phyloP scores from a whole-genome alignment of 2,888 invertebrate genomes.

The Pharmacophagus antenor region DNA sequence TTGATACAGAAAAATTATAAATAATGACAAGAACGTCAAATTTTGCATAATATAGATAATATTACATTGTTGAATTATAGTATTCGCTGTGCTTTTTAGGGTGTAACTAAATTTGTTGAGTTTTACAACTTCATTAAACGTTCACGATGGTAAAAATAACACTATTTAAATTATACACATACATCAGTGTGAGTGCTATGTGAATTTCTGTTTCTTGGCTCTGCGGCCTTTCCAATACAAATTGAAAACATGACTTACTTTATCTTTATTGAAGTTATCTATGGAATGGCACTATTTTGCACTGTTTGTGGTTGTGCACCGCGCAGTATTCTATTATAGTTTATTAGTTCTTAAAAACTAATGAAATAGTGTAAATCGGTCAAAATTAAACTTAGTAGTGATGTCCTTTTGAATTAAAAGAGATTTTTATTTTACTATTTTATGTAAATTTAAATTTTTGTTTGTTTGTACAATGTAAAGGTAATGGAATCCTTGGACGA shows the following conservation, averaged over 20 bases:
- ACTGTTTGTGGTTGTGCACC: slow-evolving; percentile 5
- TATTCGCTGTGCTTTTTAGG: too few relatives aligned
- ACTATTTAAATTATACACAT: too few relatives aligned
- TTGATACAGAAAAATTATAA: not conserved
- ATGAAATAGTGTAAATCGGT: not conserved
- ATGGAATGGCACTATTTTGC: not conserved
- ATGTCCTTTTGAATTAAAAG: not conserved
- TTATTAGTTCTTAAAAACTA: not conserved
- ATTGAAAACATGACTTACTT: not conserved
- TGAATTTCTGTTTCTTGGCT: too few relatives aligned
- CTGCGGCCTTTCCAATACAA: not conserved
- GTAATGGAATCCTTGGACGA: slow-evolving; percentile 76
- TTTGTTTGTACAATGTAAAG: slow-evolving; percentile 48
- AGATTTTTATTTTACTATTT: not conserved
- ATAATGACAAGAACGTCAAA: not conserved
- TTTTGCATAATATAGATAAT: too few relatives aligned
- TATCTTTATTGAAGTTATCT: not conserved
- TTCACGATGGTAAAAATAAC: too few relatives aligned
- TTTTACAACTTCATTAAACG: too few relatives aligned
- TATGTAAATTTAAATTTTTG: not conserved
- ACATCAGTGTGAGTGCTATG: too few relatives aligned
- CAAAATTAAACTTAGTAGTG: not conserved
- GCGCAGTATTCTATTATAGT: not conserved
- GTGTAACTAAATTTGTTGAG: too few relatives aligned
- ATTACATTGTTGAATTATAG: not conserved